Base-by-base conservation (phyloP, 1,140 invertebrate genomes). In the Penaeus japonicus region DNA sequence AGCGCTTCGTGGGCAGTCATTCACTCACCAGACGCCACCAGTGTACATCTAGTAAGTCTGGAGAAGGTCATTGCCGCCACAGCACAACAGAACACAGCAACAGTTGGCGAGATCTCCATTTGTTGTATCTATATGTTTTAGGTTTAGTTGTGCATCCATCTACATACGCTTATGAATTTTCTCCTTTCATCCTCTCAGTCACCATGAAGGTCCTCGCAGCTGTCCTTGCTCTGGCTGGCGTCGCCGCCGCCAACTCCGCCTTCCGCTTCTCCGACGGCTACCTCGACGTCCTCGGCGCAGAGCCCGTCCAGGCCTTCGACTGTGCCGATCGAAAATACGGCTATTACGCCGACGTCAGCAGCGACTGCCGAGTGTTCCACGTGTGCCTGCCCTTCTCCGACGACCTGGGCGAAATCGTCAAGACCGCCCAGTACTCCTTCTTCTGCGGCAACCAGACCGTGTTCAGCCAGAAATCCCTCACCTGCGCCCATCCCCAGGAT, bases 391-490 rank as follows among this genome's bases (percentile, higher is more conserved):
- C 85, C 57, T 65, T 87, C 57, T 15, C 57, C 7, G 77, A 80
- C 85, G 75, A 80, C 18, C 32, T n/a, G 18, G 77, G 85, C 27
- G 77, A 59, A 17, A 32, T 87, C 1, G 27, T 70, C 10, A 32
- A 62, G 75, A 87, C 54, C 30, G 54, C 53, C 32, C 85, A 80
- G 53, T 79, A 47, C 85, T 87, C 75, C 77, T 80, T 80, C 85
- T 24, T 80, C 22, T 80, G 75, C 85, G 85, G 87, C 20, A 88
- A 88, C 87, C 87, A 88, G 87, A 88, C 87, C 3, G 80, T 88
- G 62, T 88, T 88, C 80, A 88, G 80, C 54, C 85, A 87, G 57
- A 77, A 87, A 57, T 57, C 77, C 39, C 77, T 87, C 75, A 88
- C 80, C 80, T 88, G 87, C 78, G 65, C 62, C 32, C 47, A 62